These are phyloP conservation scores for Acipenser transmontanus DNA, from an alignment of 2,797 vertebrate species.

Conservation along the genomic window DNA sequence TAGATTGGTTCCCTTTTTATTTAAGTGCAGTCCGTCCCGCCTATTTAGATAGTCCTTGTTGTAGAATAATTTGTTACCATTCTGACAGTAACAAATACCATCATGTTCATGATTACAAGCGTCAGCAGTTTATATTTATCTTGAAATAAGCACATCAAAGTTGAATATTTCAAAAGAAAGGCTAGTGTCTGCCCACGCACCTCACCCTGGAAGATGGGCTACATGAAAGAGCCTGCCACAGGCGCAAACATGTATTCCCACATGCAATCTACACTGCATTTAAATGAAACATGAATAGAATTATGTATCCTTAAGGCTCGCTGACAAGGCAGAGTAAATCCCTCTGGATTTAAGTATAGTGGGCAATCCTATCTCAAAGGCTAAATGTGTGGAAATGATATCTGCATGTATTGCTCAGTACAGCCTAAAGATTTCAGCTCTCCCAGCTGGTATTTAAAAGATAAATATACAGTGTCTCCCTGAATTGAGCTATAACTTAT, in stretches of 20 bases:
- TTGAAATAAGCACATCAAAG: too few species aligned
- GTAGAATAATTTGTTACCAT: background rate
- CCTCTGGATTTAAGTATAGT: constrained; percentile 40
- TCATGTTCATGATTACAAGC: too few species aligned
- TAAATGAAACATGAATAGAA: constrained; percentile 56
- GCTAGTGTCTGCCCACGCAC: too few species aligned
- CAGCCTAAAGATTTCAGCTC: constrained; percentile 26
- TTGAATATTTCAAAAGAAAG: too few species aligned
- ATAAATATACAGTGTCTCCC: background rate
- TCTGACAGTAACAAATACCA: background rate
- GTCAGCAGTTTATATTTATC: too few species aligned
- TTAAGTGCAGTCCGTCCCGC: too few species aligned
- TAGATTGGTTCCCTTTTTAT: too few species aligned
- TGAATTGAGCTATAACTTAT: constrained; percentile 9
- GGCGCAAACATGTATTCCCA: constrained; percentile 1
- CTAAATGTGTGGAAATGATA: constrained; percentile 35
- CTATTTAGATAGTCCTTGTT: too few species aligned
- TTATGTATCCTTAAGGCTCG: constrained; percentile 51
- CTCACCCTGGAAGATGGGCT: too few species aligned
- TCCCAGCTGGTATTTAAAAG: constrained; percentile 23
- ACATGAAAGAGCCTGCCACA: too few species aligned
- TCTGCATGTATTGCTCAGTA: constrained; percentile 37
- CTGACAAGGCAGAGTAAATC: constrained; percentile 49
- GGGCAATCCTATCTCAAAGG: constrained; percentile 44
- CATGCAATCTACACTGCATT: constrained; percentile 58